These are phyloP conservation scores for Helarctos malayanus DNA, from an alignment of 2,797 vertebrate genomes.

Conservation along the genomic window DNA sequence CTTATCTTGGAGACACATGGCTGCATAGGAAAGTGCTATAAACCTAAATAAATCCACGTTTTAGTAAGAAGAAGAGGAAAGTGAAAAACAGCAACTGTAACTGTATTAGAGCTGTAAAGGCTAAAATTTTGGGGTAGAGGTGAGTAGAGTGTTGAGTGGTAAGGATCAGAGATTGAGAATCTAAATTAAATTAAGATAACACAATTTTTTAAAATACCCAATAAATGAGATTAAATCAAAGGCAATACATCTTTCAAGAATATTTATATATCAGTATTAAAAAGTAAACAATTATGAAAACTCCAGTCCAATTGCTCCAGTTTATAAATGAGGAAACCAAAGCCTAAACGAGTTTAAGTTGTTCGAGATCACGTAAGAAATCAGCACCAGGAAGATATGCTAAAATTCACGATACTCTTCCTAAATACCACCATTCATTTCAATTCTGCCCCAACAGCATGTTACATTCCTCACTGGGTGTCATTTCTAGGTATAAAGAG, in stretches of 20 bases:
- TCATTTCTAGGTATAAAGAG: not conserved
- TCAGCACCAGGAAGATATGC: not conserved
- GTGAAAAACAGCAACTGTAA: not conserved
- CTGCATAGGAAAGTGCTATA: not conserved
- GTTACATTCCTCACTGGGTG: not conserved
- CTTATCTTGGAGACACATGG: not conserved
- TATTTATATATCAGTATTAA: not conserved
- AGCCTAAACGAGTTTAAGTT: not conserved
- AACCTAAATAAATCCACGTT: not conserved
- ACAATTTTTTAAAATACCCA: not conserved
- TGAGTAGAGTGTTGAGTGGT: not conserved
- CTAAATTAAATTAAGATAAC: not conserved
- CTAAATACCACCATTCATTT: not conserved
- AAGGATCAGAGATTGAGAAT: not conserved
- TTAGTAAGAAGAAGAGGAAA: not conserved
- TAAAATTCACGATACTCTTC: not conserved
- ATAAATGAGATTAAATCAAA: slow-evolving; percentile 22
- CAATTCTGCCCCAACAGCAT: not conserved
- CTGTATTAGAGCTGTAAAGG: not conserved
- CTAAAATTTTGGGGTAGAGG: not conserved
- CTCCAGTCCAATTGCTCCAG: not conserved
- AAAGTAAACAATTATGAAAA: slow-evolving; percentile 32
- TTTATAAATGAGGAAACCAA: not conserved
- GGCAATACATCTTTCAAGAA: not conserved
- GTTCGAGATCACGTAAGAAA: not conserved